Base-by-base conservation (phyloP, 2,113 vertebrate species). In the Gymnorhina tibicen region DNA sequence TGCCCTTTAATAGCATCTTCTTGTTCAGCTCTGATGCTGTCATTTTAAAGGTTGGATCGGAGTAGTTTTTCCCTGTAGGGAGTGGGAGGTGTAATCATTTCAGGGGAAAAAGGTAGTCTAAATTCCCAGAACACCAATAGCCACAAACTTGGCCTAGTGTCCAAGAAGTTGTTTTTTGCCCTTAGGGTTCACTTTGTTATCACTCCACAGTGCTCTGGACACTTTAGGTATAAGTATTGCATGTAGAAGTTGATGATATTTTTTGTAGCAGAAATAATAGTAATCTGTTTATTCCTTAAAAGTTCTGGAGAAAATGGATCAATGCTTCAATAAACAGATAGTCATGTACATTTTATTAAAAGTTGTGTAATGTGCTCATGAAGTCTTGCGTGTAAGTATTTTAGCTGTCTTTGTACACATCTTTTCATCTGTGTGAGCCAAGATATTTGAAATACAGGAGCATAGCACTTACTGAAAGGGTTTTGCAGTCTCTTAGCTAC, bases 1-100 rank as follows among this genome's bases (percentile, higher is more conserved):
- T 99, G 98, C 98, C 98, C 98, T 98, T 99, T 98, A 99, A 99
- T 98, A 98, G 97, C 97, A 97, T 98, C 98, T 98, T 98, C 97
- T 98, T 98, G 98, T 98, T 98, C 98, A 97, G 98, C 97, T 97
- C 96, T 94, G 97, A 97, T 98, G 98, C 98, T 98, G 98, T 98
- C 98, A 98, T 98, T 98, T 98, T 98, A 98, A 98, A 98, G 98
- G 98, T 98, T 98, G 98, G 97, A 98, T 98, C 80, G 72, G 97
- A 98, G 97, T 97, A 98, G 97, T 97, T 97, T 98, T 98, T 96
- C 97, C 97, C 97, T 97, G 96, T 97, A 94, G 97, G 95, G 94
- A 97, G 95, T 97, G 92, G 98, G 97, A 98, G 97, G 96, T 97
- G 96, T 95, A 97, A 95, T 97, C 90, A 94, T 64, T 89, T 96